Conservation (phyloP, 2,113 vertebrate genomes). For the Istiophorus platypterus region DNA sequence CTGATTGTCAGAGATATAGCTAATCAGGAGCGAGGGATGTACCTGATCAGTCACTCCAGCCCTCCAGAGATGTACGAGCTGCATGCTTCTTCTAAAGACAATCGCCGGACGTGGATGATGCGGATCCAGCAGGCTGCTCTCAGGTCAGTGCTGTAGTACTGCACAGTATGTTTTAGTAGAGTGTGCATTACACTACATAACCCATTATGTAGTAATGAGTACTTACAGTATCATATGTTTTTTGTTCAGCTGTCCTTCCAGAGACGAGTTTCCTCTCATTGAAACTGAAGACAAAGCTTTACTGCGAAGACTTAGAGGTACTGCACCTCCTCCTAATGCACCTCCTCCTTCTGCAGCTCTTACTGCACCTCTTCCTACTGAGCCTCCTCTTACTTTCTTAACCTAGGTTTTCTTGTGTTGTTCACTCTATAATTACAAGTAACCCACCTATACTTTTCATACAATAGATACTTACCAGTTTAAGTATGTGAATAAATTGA, state of each 20-base stretch:
- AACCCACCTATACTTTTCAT: no score
- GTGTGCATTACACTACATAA: background rate
- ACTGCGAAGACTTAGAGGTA: slow-evolving; percentile 90
- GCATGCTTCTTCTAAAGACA: slow-evolving; percentile 88
- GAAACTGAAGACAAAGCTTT: slow-evolving; percentile 93
- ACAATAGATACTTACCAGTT: no score
- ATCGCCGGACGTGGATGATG: slow-evolving; percentile 92
- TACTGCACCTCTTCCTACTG: no score
- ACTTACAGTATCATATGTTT: background rate
- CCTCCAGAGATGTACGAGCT: slow-evolving; percentile 97
- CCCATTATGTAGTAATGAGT: background rate
- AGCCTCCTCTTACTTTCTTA: no score
- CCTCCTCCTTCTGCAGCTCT: background rate
- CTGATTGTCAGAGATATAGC: slow-evolving; percentile 95
- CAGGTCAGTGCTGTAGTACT: slow-evolving; percentile 75
- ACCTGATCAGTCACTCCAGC: slow-evolving; percentile 89
- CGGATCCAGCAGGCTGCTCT: slow-evolving; percentile 89
- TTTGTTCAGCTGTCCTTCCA: slow-evolving; percentile 88
- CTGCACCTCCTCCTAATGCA: background rate
- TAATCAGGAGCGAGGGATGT: slow-evolving; percentile 97
- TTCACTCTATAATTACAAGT: no score
- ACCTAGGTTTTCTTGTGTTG: no score
- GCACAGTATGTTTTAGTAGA: background rate
- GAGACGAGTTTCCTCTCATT: slow-evolving; percentile 93
- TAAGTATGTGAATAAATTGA: no score